Percentiles rank a stretch among this genome's conserved stretches.
Evolutionary conservation across 2,113 vertebrate genomes (phyloP).

Genomic region (Cinclus mexicanus): DNA sequence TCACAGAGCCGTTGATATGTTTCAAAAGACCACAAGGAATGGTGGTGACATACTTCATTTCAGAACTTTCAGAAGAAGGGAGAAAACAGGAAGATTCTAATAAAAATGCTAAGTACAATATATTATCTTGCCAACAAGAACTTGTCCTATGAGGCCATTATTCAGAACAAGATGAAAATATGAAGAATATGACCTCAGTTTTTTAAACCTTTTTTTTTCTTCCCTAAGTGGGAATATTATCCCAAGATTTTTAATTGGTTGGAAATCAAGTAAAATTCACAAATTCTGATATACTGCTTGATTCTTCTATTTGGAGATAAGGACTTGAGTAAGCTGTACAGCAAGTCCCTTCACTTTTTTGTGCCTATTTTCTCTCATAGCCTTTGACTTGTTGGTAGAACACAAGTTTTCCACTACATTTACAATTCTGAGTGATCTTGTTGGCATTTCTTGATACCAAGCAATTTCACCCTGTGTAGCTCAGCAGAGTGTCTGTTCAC

Average conservation of each 20-base stretch:
- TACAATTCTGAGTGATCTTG: neutral
- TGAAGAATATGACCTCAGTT: neutral
- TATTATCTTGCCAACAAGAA: neutral
- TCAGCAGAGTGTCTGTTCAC: neutral
- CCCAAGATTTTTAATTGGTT: neutral
- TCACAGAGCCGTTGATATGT: neutral
- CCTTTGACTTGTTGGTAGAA: neutral
- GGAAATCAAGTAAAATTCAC: neutral
- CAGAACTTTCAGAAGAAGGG: conserved; percentile 15
- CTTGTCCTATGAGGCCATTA: neutral
- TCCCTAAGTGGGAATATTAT: neutral
- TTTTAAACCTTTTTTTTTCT: neutral
- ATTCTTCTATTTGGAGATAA: neutral
- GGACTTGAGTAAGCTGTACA: neutral
- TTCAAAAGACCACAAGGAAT: conserved; percentile 58
- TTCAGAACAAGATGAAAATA: conserved; percentile 31
- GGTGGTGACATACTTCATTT: neutral
- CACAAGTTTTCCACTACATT: neutral
- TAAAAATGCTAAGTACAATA: neutral
- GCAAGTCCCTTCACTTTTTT: neutral
- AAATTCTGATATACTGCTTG: neutral
- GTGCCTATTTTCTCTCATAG: neutral
- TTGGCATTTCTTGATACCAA: neutral
- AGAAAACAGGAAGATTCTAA: conserved; percentile 42
- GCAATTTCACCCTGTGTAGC: neutral